Conservation (phyloP, 1,140 invertebrate genomes). For the Anoplolepis gracilipes region DNA sequence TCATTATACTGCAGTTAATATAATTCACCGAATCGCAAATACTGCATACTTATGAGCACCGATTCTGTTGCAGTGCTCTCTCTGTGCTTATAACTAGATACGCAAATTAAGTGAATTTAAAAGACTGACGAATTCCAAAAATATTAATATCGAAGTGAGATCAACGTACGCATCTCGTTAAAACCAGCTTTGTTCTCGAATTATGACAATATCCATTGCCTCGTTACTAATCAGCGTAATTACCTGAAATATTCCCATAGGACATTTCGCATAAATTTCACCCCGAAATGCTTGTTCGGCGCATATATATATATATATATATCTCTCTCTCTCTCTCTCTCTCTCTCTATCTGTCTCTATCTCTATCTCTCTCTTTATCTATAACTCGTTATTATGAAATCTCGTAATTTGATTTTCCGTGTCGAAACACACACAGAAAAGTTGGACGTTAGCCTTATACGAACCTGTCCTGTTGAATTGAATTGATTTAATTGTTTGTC, state of each 20-base stretch:
- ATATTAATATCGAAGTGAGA: conserved; percentile 12
- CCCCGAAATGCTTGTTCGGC: not conserved
- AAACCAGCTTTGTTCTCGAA: conserved; percentile 52
- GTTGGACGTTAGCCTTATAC: not conserved
- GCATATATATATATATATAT: too few relatives aligned
- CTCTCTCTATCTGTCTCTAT: not conserved
- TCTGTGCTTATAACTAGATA: not conserved
- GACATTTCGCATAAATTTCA: conserved; percentile 58
- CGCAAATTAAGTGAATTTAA: conserved; percentile 7
- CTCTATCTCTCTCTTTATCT: not conserved
- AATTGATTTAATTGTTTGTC: conserved; percentile 7
- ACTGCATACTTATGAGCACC: not conserved
- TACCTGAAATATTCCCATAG: not conserved
- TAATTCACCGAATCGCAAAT: not conserved
- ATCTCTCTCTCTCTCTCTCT: not conserved
- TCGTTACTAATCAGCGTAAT: conserved; percentile 53
- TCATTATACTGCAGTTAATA: not conserved
- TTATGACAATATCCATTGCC: conserved; percentile 53
- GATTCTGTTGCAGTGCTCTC: not conserved
- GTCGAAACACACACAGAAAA: not conserved
- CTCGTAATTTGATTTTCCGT: conserved; percentile 46
- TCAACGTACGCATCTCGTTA: conserved; percentile 52
- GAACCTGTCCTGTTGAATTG: conserved; percentile 24
- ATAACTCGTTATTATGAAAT: conserved; percentile 39
- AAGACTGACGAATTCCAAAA: conserved; percentile 39